Evolutionary conservation across 2,113 vertebrate genomes (phyloP), one percentile per base, ranked within the genome.

Genomic region (Neodontobutis hainanensis): DNA sequence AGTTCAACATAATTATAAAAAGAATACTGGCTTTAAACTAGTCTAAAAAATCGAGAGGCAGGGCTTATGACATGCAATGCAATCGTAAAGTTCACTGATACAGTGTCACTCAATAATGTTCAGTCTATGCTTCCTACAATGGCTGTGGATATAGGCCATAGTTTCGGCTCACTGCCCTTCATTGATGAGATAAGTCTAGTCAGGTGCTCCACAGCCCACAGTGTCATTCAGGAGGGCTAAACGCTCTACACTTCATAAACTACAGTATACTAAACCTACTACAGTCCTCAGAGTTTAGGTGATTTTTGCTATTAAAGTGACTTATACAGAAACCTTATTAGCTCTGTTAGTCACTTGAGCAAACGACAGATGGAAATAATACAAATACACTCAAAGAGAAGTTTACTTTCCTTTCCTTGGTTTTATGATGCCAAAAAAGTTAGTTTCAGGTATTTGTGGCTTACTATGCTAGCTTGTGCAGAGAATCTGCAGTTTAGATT

Each of bases 161-260:
- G 11, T 62, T 75, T 75, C 67, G 55, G 60, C 70, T 67, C 70
- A 35, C 51, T 74, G 77, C 57, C 49, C 55, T 66, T 42, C 65
- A 36, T 11, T 73, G 80, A 86, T 69, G 70, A 81, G 66, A 85
- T 46, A 12, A 71, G 46, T 57, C 15, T 35, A 66, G 77, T 77
- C 78, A 77, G 69, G 75, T 42, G 75, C 61, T 61, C 56, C 48
- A 65, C 42, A 77, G 79, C 57, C 35, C 4, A 40, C 40, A 40
- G 53, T 82, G 70, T 81, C 66, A 70, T 68, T 78, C 52, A 61
- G 65, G 73, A 68, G 63, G 68, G 58, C 58, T 68, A 71, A 79
- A 83, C 34, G 4, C 45, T 38, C 56, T 34, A 63, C 61, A 52
- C 36, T 60, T 48, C 14, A 56, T 46, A 59, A 66, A 60, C 74